A percentile compares a stretch with the other conserved stretches of the same genome.
These are phyloP conservation scores for Rhabdophis nuchalis DNA, from an alignment of 2,797 vertebrate species.

Conservation along the genomic window DNA sequence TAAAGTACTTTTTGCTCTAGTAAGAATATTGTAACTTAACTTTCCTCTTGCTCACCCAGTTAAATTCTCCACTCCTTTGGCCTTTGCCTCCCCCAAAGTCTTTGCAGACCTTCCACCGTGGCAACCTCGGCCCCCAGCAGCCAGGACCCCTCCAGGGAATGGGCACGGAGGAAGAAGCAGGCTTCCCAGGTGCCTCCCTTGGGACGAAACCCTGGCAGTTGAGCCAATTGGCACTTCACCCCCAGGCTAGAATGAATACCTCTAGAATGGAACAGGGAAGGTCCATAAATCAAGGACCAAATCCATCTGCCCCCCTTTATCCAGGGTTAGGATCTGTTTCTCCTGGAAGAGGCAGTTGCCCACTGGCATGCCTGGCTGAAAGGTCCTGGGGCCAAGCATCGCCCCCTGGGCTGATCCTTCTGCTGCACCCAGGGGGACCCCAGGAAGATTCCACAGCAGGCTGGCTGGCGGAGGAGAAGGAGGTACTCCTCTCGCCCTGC, in stretches of 20 bases:
- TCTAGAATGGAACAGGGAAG: background rate
- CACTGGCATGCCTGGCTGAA: background rate
- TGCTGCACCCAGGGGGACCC: background rate
- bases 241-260: background rate
- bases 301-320: background rate
- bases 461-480: background rate
- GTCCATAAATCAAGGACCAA: background rate
- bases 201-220: background rate
- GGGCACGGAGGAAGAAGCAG: background rate
- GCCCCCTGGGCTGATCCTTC: background rate
- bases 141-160: background rate
- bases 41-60: background rate
- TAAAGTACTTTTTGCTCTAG: background rate
- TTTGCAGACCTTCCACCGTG: background rate
- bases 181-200: background rate
- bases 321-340: background rate
- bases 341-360: background rate
- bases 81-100: background rate
- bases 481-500: fast-evolving
- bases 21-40: background rate
- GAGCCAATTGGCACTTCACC: background rate
- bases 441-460: background rate
- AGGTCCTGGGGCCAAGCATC: too few species aligned
- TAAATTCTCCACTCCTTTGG: background rate
- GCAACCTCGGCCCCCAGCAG: background rate